These are phyloP conservation scores for Phyllotreta striolata DNA, from an alignment of 2,888 invertebrate species.

Conservation along the genomic window DNA sequence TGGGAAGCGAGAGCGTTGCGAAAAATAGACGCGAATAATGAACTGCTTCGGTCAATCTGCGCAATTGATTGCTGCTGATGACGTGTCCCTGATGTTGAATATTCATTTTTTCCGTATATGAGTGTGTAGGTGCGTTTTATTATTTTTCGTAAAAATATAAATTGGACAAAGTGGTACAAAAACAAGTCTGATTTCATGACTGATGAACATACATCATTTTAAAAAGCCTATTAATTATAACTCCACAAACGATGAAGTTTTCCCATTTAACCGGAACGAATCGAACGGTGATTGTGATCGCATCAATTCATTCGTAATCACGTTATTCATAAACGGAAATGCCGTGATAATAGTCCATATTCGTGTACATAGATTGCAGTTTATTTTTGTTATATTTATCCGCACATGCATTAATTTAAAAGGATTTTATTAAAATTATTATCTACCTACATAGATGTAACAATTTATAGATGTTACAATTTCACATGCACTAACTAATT, in stretches of 20 bases:
- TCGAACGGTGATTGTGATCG: slow-evolving; percentile 54
- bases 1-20: slow-evolving; percentile 42
- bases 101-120: too few relatives aligned
- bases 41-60: slow-evolving; percentile 28
- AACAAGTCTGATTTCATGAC: slow-evolving; percentile 48
- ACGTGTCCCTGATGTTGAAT: too few relatives aligned
- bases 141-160: too few relatives aligned
- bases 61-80: slow-evolving; percentile 22
- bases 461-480: too few relatives aligned
- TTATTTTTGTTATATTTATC: too few relatives aligned
- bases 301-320: slow-evolving; percentile 53
- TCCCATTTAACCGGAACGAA: slow-evolving; percentile 58
- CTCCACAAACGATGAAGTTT: slow-evolving; percentile 58
- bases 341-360: slow-evolving; percentile 50
- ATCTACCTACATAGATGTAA: too few relatives aligned
- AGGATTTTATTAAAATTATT: too few relatives aligned
- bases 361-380: slow-evolving; percentile 43
- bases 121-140: too few relatives aligned
- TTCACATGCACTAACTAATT: too few relatives aligned
- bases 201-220: slow-evolving; percentile 44
- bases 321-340: slow-evolving; percentile 52
- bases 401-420: too few relatives aligned
- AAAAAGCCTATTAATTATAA: slow-evolving; percentile 50
- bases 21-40: slow-evolving; percentile 37
- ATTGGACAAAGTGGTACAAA: too few relatives aligned